Percentiles rank a stretch among this genome's conserved stretches.
These are phyloP conservation scores for Caradrina clavipalpis DNA, from an alignment of 2,888 invertebrate species.

Conservation along the genomic window DNA sequence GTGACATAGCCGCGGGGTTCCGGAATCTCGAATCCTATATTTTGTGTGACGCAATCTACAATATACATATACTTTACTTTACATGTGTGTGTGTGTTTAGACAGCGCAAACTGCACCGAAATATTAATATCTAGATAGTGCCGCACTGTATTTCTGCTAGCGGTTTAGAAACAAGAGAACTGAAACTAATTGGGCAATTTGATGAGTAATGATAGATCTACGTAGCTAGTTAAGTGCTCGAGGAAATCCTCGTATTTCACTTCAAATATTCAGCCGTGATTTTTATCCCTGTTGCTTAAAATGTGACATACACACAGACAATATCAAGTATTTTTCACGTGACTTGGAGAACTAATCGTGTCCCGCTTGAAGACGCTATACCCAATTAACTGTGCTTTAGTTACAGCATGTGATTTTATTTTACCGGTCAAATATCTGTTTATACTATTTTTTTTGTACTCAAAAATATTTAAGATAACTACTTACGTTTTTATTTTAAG, in stretches of 20 bases:
- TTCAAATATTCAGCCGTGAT: background rate
- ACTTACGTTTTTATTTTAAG: no score
- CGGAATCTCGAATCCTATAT: background rate
- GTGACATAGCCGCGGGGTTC: background rate
- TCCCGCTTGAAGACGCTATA: no score
- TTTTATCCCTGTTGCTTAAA: background rate
- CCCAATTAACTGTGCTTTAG: no score
- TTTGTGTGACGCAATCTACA: background rate
- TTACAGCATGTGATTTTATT: no score
- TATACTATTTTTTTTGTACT: no score
- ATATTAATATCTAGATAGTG: slow-evolving; percentile 19
- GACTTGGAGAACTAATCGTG: no score
- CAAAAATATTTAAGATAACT: no score
- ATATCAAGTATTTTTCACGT: no score
- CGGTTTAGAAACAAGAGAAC: background rate
- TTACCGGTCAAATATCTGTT: no score
- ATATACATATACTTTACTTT: background rate
- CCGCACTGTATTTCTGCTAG: background rate
- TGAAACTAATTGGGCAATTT: slow-evolving; percentile 12
- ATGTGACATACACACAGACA: no score
- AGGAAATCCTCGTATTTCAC: background rate
- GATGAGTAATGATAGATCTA: background rate
- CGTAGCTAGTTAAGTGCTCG: background rate
- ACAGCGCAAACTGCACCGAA: slow-evolving; percentile 8
- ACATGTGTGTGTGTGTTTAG: background rate